Conservation (phyloP, 2,888 invertebrate genomes). For the Sarcophaga rosellei region DNA sequence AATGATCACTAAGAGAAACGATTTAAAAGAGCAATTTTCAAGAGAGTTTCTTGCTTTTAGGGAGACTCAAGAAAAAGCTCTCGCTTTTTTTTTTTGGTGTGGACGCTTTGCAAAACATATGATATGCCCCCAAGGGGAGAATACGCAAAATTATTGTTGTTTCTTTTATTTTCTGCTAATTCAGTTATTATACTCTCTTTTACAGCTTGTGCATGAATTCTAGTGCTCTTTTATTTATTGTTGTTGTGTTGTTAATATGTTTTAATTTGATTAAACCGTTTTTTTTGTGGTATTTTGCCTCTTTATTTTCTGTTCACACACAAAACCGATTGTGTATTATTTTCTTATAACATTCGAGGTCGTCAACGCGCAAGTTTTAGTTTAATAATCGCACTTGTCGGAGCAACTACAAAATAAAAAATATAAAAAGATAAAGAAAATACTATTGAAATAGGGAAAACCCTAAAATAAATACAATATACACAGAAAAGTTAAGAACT, state of each 20-base stretch:
- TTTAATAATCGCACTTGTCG: constrained; percentile 77
- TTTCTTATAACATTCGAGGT: constrained; percentile 72
- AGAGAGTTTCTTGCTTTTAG: neutral
- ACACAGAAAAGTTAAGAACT: constrained; percentile 23
- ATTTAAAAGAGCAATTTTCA: neutral
- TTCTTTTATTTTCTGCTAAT: neutral
- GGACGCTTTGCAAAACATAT: neutral
- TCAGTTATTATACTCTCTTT: neutral
- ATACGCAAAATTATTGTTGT: neutral
- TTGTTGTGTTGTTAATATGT: neutral
- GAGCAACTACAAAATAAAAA: constrained; percentile 70
- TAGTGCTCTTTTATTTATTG: neutral
- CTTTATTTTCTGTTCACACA: neutral
- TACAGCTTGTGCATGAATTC: neutral
- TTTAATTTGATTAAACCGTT: constrained; percentile 74
- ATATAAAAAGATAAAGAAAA: constrained; percentile 15
- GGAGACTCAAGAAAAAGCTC: neutral
- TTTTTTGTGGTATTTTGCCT: constrained; percentile 40
- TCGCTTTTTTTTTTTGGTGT: neutral
- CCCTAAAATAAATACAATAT: constrained; percentile 51
- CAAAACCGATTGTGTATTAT: constrained; percentile 18
- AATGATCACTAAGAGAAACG: constrained; percentile 23
- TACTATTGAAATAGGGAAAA: constrained; percentile 52
- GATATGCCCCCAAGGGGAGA: neutral
- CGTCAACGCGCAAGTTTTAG: constrained; percentile 73